Evolutionary conservation across 2,113 vertebrate species (phyloP), one percentile per base, ranked within the genome.

Genomic region (Poecilia latipinna): DNA sequence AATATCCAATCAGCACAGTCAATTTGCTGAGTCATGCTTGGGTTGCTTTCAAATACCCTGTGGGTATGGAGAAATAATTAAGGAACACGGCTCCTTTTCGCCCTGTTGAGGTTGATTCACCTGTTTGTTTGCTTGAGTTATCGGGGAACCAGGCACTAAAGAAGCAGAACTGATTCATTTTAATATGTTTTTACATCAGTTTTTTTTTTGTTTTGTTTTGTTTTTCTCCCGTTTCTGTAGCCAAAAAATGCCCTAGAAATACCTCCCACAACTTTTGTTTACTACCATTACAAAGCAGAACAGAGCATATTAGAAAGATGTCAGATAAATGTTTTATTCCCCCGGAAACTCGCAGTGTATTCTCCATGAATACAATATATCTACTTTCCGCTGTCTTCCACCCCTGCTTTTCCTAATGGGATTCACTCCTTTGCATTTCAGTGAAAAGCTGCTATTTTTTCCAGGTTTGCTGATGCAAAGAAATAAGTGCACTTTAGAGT

Each of bases 21-120:
- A 91, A 91, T 93, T 94, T 93, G 93, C 93, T 90, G 93, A 94
- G 91, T 95, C 92, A 94, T 92, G 90, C 86, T 89, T 77, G 72
- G 86, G 83, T 86, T 86, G 88, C 86, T 88, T 92, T 93, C 86
- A 90, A 93, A 92, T 88, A 91, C 87, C 88, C 88, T 33, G 74
- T 63, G 77, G 90, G 80, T 88, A 80, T 66, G 1, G 61, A 72
- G 85, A 87, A 88, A 84, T 91, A 90, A 93, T 94, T 92, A 93
- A 90, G 82, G 73, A 87, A 85, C 86, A 74, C 73, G 28, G 54
- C 83, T 78, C 74, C 78, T 67, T 76, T 77, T 90, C 70, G 70
- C 73, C 75, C 85, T 15, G 13, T 65, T 44, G 79, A 80, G 86
- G 73, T 79, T 88, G 86, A 76, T 81, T 79, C 82, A 82, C 84